Conservation (phyloP, 2,888 invertebrate genomes). For the Cloeon dipterum region DNA sequence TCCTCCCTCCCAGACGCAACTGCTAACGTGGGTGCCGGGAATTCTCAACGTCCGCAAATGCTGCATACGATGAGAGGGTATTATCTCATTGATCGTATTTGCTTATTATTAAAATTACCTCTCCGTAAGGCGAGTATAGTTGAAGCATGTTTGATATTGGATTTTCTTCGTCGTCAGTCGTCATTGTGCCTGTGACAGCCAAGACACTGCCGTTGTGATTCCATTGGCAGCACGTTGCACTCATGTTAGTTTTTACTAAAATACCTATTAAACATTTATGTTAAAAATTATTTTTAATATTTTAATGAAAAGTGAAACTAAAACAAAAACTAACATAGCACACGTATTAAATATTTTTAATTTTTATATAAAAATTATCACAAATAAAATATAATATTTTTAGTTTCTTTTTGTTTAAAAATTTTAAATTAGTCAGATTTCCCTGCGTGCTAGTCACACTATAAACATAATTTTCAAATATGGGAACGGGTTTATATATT, state of each 20-base stretch:
- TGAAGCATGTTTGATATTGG: conserved; percentile 56
- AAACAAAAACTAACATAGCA: conserved; percentile 3
- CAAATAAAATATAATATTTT: too few species aligned
- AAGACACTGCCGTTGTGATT: conserved; percentile 78
- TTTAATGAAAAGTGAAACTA: conserved; percentile 1
- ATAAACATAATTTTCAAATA: too few species aligned
- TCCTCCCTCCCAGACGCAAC: conserved; percentile 87
- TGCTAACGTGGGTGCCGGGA: conserved; percentile 64
- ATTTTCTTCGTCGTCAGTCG: conserved; percentile 28
- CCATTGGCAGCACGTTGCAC: conserved; percentile 66
- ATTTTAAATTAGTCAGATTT: too few species aligned
- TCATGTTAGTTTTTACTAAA: conserved; percentile 61
- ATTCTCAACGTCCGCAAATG: conserved; percentile 68
- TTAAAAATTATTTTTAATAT: too few species aligned
- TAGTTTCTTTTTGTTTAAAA: too few species aligned
- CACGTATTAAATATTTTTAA: too few species aligned
- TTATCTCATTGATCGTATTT: too few species aligned
- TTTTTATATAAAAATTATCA: too few species aligned
- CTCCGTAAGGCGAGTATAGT: conserved; percentile 75
- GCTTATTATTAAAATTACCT: conserved; percentile 25
- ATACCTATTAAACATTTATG: conserved; percentile 61
- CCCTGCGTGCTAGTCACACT: too few species aligned
- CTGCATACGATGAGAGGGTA: conserved; percentile 22
- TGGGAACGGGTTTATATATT: too few species aligned
- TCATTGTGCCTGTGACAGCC: conserved; percentile 58